Evolutionary conservation across 2,888 invertebrate genomes (phyloP).

Genomic region (Agrilus cyanescens): DNA sequence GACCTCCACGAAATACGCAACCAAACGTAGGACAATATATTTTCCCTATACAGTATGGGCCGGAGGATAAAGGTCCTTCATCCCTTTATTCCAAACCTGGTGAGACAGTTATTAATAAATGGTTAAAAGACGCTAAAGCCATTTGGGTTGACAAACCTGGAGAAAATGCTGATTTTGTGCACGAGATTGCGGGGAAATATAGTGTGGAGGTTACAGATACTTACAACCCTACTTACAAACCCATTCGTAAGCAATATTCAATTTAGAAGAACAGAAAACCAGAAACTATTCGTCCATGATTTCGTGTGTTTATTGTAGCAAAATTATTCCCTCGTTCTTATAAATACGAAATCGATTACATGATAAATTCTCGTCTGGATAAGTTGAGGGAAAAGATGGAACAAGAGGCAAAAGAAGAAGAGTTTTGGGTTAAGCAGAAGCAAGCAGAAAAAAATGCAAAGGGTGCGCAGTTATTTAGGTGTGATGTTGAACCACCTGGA

Average conservation of each 20-base stretch:
- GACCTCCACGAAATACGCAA: conserved; percentile 40
- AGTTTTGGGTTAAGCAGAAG: conserved; percentile 12
- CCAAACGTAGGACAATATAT: conserved; percentile 36
- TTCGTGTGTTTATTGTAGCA: conserved; percentile 19
- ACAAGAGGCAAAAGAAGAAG: conserved; percentile 20
- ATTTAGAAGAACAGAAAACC: not conserved
- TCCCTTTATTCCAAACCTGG: conserved; percentile 27
- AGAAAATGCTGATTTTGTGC: conserved; percentile 40
- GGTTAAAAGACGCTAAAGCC: conserved; percentile 39
- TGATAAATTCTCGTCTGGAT: conserved; percentile 33
- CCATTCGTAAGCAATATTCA: conserved; percentile 22
- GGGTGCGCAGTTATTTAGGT: conserved; percentile 18
- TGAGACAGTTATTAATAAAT: conserved; percentile 30
- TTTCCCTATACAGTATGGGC: conserved; percentile 34
- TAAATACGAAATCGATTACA: conserved; percentile 44
- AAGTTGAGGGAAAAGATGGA: conserved; percentile 28
- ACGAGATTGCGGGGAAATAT: conserved; percentile 38
- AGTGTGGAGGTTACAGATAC: conserved; percentile 20
- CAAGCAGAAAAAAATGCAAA: conserved; percentile 12
- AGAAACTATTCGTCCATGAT: not conserved
- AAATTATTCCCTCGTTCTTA: conserved; percentile 43
- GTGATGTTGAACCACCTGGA: conserved; percentile 23
- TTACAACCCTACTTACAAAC: conserved; percentile 25
- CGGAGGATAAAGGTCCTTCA: conserved; percentile 33
- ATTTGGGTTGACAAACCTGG: conserved; percentile 47